These are phyloP conservation scores for Pheosia tremula DNA, from an alignment of 2,888 invertebrate species.

Conservation along the genomic window DNA sequence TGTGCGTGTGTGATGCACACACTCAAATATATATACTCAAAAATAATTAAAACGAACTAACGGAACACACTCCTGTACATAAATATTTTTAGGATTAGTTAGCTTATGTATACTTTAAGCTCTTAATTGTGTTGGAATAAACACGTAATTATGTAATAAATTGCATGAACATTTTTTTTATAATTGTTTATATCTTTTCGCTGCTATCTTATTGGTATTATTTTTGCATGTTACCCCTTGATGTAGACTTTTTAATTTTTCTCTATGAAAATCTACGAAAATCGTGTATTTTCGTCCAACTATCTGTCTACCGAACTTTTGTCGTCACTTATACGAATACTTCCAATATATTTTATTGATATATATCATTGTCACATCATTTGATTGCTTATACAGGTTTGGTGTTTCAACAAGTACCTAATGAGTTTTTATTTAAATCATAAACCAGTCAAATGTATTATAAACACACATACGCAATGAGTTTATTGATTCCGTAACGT, in stretches of 20 bases:
- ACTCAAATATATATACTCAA: too few species aligned
- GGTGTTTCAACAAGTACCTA: conserved; percentile 12
- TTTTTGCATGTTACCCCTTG: too few species aligned
- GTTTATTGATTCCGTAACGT: conserved; percentile 42
- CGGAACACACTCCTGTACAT: too few species aligned
- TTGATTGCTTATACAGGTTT: neutral
- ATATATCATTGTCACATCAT: neutral
- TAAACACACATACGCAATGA: conserved; percentile 33
- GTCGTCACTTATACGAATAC: too few species aligned
- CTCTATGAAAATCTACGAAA: too few species aligned
- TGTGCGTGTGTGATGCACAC: too few species aligned
- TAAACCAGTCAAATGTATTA: conserved; percentile 38
- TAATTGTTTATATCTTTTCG: conserved; percentile 34
- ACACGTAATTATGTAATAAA: conserved; percentile 66
- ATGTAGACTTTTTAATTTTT: too few species aligned
- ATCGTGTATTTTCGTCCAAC: too few species aligned
- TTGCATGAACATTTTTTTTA: conserved; percentile 58
- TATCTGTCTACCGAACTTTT: too few species aligned
- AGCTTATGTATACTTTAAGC: too few species aligned
- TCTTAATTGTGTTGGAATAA: conserved; percentile 5
- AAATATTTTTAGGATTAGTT: too few species aligned
- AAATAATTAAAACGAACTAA: too few species aligned
- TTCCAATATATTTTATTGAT: neutral
- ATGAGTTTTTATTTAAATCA: conserved; percentile 29
- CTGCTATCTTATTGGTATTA: conserved; percentile 18